Percentiles rank a stretch among this genome's conserved stretches.
phyloP scores from a whole-genome alignment of 1,140 invertebrate species.

The Tribolium castaneum region DNA sequence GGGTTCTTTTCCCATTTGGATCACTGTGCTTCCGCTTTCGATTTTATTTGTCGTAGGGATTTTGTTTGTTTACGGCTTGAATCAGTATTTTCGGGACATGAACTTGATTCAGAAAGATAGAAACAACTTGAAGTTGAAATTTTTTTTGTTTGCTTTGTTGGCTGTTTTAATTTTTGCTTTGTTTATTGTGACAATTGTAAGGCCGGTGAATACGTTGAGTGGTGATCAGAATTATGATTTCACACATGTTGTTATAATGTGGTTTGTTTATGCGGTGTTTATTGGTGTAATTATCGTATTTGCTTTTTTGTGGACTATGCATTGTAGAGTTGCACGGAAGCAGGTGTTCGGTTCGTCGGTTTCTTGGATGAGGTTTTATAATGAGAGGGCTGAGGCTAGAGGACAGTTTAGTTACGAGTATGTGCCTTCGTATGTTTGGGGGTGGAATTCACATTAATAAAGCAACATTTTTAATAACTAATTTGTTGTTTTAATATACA shows the following conservation, averaged over 20 bases:
- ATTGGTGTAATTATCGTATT: not conserved
- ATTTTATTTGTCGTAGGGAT: conserved; percentile 6
- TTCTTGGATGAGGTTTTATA: not conserved
- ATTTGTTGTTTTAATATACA: too few relatives aligned
- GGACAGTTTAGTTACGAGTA: conserved; percentile 3
- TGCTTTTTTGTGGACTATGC: not conserved
- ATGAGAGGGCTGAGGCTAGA: not conserved
- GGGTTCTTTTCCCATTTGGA: not conserved
- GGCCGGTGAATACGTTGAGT: not conserved
- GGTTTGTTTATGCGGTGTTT: not conserved
- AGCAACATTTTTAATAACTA: not conserved
- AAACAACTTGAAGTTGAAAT: not conserved
- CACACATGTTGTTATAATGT: not conserved
- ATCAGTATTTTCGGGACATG: conserved; percentile 20
- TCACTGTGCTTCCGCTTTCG: conserved; percentile 1
- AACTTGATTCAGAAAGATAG: not conserved
- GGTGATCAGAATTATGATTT: not conserved
- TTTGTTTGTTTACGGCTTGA: conserved; percentile 29
- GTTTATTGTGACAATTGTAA: not conserved
- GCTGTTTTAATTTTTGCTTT: not conserved
- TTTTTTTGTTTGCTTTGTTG: not conserved
- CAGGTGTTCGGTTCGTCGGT: not conserved
- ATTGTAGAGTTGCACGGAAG: not conserved
- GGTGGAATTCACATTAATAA: not conserved
- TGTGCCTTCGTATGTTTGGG: not conserved